Conservation (phyloP, 2,888 invertebrate genomes). For the Andrena haemorrhoa region DNA sequence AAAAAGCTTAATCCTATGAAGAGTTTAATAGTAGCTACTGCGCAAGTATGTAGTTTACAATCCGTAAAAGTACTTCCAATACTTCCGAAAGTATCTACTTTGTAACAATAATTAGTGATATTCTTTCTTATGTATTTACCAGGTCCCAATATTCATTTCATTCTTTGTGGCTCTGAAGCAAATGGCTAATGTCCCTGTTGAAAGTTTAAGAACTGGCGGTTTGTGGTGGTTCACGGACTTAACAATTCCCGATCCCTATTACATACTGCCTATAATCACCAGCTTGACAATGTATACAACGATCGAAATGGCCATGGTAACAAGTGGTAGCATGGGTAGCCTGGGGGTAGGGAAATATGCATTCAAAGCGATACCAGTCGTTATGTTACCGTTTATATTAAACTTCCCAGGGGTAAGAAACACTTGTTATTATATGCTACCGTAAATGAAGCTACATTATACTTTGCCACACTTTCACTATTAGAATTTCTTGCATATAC, state of each 20-base stretch:
- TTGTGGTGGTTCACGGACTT: slow-evolving; percentile 97
- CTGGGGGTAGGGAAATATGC: slow-evolving; percentile 91
- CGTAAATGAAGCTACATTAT: neutral
- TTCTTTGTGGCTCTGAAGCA: slow-evolving; percentile 94
- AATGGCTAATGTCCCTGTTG: slow-evolving; percentile 96
- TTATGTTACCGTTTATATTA: slow-evolving; percentile 93
- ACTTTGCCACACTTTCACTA: neutral
- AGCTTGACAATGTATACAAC: slow-evolving; percentile 93
- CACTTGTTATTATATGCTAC: neutral
- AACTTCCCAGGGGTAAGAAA: slow-evolving; percentile 92
- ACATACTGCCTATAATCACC: slow-evolving; percentile 93
- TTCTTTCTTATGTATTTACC: slow-evolving; percentile 18
- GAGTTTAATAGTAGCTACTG: slow-evolving; percentile 91
- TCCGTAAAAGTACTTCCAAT: neutral
- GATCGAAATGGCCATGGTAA: slow-evolving; percentile 93
- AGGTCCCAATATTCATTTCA: slow-evolving; percentile 95
- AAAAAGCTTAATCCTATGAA: slow-evolving; percentile 93
- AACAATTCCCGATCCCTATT: slow-evolving; percentile 95
- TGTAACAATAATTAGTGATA: neutral
- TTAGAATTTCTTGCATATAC: neutral
- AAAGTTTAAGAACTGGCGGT: slow-evolving; percentile 95
- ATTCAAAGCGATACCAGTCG: slow-evolving; percentile 90
- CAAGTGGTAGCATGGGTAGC: slow-evolving; percentile 86
- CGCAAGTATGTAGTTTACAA: slow-evolving; percentile 87
- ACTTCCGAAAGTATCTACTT: neutral